Conservation (phyloP, 1,140 invertebrate genomes). For the Alviniconcha marisindica region DNA sequence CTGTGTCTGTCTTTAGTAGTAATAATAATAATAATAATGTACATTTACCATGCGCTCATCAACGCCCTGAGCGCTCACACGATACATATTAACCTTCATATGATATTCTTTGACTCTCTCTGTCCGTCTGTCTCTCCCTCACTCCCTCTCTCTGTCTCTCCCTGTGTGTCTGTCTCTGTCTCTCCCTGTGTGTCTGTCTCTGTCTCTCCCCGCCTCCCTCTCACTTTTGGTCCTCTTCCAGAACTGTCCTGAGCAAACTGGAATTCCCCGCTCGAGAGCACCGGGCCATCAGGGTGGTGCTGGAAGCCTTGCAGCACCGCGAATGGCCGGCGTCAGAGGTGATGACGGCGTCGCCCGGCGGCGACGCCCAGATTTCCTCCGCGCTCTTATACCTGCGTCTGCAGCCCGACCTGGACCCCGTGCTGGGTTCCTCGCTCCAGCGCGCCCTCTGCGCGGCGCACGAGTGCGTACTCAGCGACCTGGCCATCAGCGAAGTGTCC, state of each 20-base stretch:
- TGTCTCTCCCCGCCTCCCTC: neutral
- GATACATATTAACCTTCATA: no score
- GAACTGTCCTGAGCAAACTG: neutral
- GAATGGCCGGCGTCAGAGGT: slow-evolving; percentile 29
- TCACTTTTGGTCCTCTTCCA: neutral
- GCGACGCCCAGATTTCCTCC: slow-evolving; percentile 32
- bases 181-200: neutral
- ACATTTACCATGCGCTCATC: no score
- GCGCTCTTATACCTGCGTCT: slow-evolving; percentile 27
- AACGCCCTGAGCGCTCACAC: no score
- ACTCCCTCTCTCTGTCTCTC: no score
- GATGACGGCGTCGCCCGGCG: slow-evolving; percentile 26
- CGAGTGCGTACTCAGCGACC: slow-evolving; percentile 32
- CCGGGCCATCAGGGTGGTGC: neutral
- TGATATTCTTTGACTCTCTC: no score
- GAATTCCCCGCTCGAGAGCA: neutral
- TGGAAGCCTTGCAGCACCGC: slow-evolving; percentile 7
- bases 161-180: neutral
- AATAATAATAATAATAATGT: no score
- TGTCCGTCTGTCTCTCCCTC: no score
- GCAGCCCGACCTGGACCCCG: slow-evolving; percentile 14
- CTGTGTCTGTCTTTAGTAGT: no score
- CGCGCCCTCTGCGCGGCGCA: slow-evolving; percentile 22
- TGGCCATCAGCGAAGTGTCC: neutral
- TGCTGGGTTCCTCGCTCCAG: neutral